Conservation (phyloP, 1,140 invertebrate species). For the Belonocnema kinseyi region DNA sequence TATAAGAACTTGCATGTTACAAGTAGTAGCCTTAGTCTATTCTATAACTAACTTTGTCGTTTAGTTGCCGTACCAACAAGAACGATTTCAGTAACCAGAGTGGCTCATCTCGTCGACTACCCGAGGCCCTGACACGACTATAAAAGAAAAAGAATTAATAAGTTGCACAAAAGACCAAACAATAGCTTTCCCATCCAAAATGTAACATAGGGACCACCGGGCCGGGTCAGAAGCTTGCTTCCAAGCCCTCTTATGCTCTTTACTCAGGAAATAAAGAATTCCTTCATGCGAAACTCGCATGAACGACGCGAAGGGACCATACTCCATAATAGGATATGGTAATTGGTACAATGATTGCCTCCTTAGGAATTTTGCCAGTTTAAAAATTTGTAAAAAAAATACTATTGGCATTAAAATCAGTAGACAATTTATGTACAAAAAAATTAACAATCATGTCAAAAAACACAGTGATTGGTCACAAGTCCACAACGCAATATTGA, state of each 20-base stretch:
- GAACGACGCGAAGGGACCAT: too few relatives aligned
- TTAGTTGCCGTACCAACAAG: not conserved
- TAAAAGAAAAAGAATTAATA: not conserved
- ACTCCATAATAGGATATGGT: too few relatives aligned
- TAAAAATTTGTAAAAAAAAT: too few relatives aligned
- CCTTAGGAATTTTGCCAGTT: too few relatives aligned
- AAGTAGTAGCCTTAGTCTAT: slow-evolving; percentile 10
- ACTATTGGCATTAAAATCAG: too few relatives aligned
- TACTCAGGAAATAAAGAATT: slow-evolving; percentile 2
- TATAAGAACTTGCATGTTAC: not conserved
- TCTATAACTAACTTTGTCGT: not conserved
- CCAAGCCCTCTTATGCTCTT: not conserved
- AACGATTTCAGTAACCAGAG: slow-evolving; percentile 5
- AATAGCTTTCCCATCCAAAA: slow-evolving; percentile 13
- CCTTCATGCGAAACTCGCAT: not conserved
- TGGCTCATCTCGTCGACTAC: not conserved
- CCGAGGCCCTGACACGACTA: not conserved
- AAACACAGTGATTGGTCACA: too few relatives aligned
- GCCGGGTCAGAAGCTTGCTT: slow-evolving; percentile 12
- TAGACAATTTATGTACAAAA: too few relatives aligned
- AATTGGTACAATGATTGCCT: too few relatives aligned
- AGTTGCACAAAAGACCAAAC: slow-evolving; percentile 15
- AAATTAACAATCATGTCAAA: too few relatives aligned
- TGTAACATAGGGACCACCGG: slow-evolving; percentile 2
- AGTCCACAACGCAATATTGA: too few relatives aligned